These are phyloP conservation scores for Herminia tarsipennalis DNA, from an alignment of 2,888 invertebrate genomes.

Conservation along the genomic window DNA sequence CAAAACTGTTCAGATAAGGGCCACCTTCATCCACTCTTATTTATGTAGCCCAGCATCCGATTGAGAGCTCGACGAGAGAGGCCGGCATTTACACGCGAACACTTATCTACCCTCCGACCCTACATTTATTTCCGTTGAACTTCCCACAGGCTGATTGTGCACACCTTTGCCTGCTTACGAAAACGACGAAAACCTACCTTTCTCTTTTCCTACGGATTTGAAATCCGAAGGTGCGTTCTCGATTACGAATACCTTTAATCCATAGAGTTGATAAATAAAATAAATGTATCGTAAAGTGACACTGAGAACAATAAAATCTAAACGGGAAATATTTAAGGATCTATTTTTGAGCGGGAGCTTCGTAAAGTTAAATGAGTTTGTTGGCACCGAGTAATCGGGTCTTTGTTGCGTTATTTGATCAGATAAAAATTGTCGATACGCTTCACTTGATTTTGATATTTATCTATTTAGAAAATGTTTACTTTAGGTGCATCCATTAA, in stretches of 20 bases:
- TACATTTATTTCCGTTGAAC: constrained; percentile 80
- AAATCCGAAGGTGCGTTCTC: constrained; percentile 8
- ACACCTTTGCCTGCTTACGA: constrained; percentile 46
- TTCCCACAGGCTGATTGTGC: constrained; percentile 66
- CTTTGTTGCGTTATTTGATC: constrained; percentile 74
- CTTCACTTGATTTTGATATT: constrained; percentile 44
- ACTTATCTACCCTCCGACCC: constrained; percentile 80
- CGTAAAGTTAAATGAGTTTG: constrained; percentile 84
- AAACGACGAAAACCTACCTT: constrained; percentile 6
- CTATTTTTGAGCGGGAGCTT: constrained; percentile 72
- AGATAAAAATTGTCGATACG: constrained; percentile 71
- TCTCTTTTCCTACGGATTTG: constrained; percentile 1
- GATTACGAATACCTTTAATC: constrained; percentile 55
- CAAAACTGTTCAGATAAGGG: constrained; percentile 68
- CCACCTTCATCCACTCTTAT: constrained; percentile 78
- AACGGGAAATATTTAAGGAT: constrained; percentile 71
- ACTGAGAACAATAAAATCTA: constrained; percentile 77
- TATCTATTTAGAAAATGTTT: constrained; percentile 24
- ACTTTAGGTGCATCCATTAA: too few species aligned
- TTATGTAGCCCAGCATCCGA: constrained; percentile 82
- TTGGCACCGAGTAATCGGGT: constrained; percentile 71
- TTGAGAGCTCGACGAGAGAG: constrained; percentile 72
- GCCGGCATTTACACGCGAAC: constrained; percentile 71
- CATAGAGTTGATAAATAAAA: constrained; percentile 71
- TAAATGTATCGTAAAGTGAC: constrained; percentile 75